Evolutionary conservation across 2,888 invertebrate species (phyloP).

Genomic region (Tipula helvola): DNA sequence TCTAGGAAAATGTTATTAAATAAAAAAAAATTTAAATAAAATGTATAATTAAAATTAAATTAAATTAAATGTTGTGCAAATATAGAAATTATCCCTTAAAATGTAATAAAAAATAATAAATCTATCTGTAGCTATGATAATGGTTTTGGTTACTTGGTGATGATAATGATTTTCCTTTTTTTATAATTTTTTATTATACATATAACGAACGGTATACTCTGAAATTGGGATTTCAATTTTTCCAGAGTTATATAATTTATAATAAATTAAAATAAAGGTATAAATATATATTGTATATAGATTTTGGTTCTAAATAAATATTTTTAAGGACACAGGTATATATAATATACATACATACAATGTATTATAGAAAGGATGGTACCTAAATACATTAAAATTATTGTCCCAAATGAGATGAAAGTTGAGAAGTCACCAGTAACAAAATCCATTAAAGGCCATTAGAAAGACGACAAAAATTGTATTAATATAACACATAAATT

Average conservation of each 20-base stretch:
- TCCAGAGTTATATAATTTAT: not conserved
- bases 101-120: not conserved
- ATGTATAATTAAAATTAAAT: conserved; percentile 4
- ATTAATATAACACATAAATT: not conserved
- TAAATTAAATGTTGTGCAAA: conserved; percentile 4
- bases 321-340: not conserved
- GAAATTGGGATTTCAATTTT: not conserved
- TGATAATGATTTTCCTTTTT: not conserved
- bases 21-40: not conserved
- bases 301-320: not conserved
- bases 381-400: not conserved
- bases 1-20: not conserved
- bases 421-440: not conserved
- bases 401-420: not conserved
- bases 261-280: not conserved
- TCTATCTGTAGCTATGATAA: not conserved
- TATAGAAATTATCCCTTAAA: not conserved
- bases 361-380: not conserved
- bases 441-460: not conserved
- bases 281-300: not conserved
- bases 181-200: not conserved
- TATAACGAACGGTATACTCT: not conserved
- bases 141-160: not conserved
- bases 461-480: not conserved
- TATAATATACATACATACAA: not conserved